Evolutionary conservation across 2,797 vertebrate genomes (phyloP).

Genomic region (Pangasius krempfi): DNA sequence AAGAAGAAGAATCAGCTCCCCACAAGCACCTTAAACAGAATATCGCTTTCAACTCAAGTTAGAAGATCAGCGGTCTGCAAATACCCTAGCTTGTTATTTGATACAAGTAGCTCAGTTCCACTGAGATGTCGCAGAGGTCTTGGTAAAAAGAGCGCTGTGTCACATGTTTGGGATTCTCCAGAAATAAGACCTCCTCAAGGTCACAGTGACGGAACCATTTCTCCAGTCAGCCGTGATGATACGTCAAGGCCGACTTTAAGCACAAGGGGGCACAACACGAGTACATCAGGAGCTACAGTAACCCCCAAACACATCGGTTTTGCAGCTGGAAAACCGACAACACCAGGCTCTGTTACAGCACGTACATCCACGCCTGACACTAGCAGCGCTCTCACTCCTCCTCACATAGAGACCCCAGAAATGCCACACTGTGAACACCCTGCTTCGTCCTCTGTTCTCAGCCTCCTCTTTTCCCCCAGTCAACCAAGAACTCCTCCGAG

Average conservation of each 20-base stretch:
- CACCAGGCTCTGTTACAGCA: slow-evolving; percentile 41
- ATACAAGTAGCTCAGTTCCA: slow-evolving; percentile 50
- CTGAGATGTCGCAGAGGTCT: slow-evolving; percentile 43
- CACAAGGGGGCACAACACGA: slow-evolving; percentile 26
- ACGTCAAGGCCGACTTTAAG: slow-evolving; percentile 46
- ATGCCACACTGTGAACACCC: slow-evolving; percentile 36
- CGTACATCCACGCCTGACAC: slow-evolving; percentile 46
- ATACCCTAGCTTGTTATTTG: slow-evolving; percentile 80
- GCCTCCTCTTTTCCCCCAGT: slow-evolving; percentile 55
- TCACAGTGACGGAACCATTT: slow-evolving; percentile 25
- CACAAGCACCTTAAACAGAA: slow-evolving; percentile 60
- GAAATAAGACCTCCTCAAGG: slow-evolving; percentile 37
- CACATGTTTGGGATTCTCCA: neutral
- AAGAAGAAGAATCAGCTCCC: slow-evolving; percentile 38
- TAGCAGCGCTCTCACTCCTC: slow-evolving; percentile 48
- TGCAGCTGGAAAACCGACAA: slow-evolving; percentile 34
- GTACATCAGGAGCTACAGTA: slow-evolving; percentile 4
- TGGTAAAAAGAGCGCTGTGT: slow-evolving; percentile 35
- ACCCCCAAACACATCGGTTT: slow-evolving; percentile 2
- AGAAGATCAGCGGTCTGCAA: slow-evolving; percentile 70
- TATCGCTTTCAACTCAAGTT: slow-evolving; percentile 47
- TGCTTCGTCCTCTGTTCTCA: slow-evolving; percentile 31
- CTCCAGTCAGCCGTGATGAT: slow-evolving; percentile 10
- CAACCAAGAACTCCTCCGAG: slow-evolving; percentile 56
- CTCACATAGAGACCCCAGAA: slow-evolving; percentile 70